phyloP scores from a whole-genome alignment of 1,140 invertebrate genomes.

The Apis laboriosa region DNA sequence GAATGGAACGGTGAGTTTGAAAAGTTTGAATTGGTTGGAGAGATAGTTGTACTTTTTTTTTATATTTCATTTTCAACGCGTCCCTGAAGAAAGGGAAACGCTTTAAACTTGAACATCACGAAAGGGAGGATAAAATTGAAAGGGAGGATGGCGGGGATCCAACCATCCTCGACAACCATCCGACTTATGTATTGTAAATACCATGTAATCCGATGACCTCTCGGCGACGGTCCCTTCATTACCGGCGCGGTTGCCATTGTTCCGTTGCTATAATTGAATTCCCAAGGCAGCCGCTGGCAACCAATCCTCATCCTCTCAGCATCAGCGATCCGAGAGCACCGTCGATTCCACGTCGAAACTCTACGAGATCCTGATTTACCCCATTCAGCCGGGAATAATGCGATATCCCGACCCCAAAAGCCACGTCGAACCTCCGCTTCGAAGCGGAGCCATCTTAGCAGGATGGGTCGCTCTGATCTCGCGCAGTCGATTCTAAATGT shows the following conservation, averaged over 20 bases:
- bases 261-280: constrained; percentile 76
- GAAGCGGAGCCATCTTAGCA: constrained; percentile 50
- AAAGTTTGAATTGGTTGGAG: too few relatives aligned
- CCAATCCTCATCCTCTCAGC: constrained; percentile 64
- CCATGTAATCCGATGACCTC: constrained; percentile 72
- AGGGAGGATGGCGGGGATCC: not conserved
- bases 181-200: constrained; percentile 72
- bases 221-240: constrained; percentile 69
- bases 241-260: constrained; percentile 72
- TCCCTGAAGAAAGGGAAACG: not conserved
- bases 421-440: constrained; percentile 56
- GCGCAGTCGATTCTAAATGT: not conserved
- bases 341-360: constrained; percentile 64
- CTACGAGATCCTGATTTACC: constrained; percentile 70
- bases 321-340: constrained; percentile 64
- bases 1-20: too few relatives aligned
- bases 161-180: constrained; percentile 44
- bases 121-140: not conserved
- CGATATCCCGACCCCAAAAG: constrained; percentile 66
- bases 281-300: constrained; percentile 69
- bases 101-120: not conserved
- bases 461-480: constrained; percentile 46
- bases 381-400: constrained; percentile 71
- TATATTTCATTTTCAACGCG: too few relatives aligned
- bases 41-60: too few relatives aligned